Base-by-base conservation (phyloP, 1,140 invertebrate genomes). In the Macrobrachium nipponense region DNA sequence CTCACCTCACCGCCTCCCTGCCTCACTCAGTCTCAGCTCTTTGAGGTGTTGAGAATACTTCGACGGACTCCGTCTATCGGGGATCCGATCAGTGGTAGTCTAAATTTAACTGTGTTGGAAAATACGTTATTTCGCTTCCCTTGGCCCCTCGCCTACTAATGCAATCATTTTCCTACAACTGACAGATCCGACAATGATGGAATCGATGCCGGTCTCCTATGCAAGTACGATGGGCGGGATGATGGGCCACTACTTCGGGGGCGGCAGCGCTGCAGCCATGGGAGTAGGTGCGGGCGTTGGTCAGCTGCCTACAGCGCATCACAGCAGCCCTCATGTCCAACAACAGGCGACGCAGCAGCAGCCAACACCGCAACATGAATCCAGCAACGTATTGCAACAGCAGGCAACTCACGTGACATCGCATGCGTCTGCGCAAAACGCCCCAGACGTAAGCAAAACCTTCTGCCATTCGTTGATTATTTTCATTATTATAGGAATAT, bases 171-270 rank as follows among this genome's bases (percentile, higher is more conserved):
- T 86, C 66, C 75, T 27, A 7, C 58, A 43, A 51, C 20, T 70
- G 58, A 80, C 84, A 86, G 84, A 86, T 80, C 76, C 84, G 18
- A 64, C 84, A 23, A 86, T 86, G 84, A 86, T 86, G 84, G 84
- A 86, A 76, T 86, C 84, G 15, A 86, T 86, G 77, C 84, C 84
- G 5, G 84, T 86, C 36, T 86, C 84, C n/a, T 86, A 86, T n/a
- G 84, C 84, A 59, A 86, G 84, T 70, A 86, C 84, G 18, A 86
- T 86, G 84, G 77, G 84, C 18, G 84, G 84, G 14, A 86, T 86
- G 84, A 86, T 86, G 84, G 84, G 84, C 7, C 84, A 86, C 60
- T 86, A 86, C 60, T 86, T 86, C n/a, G 64, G 64, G 20, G 78
- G 77, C 1, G 66, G 77, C 14, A 86, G 75, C 36, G 68, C 68